Percentiles rank a stretch among this genome's conserved stretches.
phyloP scores from a whole-genome alignment of 37 sponge, comb jelly and placozoan genomes.

The Theonella swinhoei region DNA sequence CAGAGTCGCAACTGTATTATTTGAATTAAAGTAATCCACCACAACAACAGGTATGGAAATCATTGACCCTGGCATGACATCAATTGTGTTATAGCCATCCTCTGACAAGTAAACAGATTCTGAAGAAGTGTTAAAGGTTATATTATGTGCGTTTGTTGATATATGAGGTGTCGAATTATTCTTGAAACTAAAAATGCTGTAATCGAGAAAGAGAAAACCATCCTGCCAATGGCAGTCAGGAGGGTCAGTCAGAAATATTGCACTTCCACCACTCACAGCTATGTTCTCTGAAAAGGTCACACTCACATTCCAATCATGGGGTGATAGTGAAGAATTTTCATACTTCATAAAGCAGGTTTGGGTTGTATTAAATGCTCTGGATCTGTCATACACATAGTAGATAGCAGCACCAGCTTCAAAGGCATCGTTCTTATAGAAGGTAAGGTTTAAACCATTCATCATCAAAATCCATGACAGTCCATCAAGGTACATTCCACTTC shows the following conservation, averaged over 20 bases:
- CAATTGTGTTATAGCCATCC: neutral
- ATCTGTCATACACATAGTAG: constrained; percentile 5
- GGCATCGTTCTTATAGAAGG: constrained; percentile 16
- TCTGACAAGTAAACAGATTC: no score
- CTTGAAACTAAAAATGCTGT: neutral
- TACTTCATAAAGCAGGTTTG: constrained; percentile 19
- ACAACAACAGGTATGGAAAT: neutral
- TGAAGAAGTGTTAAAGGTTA: neutral
- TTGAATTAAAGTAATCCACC: neutral
- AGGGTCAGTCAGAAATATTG: constrained; percentile 8
- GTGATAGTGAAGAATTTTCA: neutral
- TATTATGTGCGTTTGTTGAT: neutral
- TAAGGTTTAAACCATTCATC: neutral
- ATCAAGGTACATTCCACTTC: constrained; percentile 19
- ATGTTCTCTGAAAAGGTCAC: constrained; percentile 15
- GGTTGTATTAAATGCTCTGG: neutral
- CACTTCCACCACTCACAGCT: constrained; percentile 13
- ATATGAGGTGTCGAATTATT: neutral
- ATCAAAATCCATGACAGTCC: constrained; percentile 24
- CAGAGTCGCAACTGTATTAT: neutral
- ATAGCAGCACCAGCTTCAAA: constrained; percentile 32
- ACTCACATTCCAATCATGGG: constrained; percentile 16
- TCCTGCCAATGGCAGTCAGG: constrained; percentile 8
- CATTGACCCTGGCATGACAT: constrained; percentile 24
- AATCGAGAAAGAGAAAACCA: constrained; percentile 1